Percentiles rank a stretch among this genome's conserved stretches.
Conservation (phyloP, 2,888 invertebrate genomes). For the Andrena fulva region DNA sequence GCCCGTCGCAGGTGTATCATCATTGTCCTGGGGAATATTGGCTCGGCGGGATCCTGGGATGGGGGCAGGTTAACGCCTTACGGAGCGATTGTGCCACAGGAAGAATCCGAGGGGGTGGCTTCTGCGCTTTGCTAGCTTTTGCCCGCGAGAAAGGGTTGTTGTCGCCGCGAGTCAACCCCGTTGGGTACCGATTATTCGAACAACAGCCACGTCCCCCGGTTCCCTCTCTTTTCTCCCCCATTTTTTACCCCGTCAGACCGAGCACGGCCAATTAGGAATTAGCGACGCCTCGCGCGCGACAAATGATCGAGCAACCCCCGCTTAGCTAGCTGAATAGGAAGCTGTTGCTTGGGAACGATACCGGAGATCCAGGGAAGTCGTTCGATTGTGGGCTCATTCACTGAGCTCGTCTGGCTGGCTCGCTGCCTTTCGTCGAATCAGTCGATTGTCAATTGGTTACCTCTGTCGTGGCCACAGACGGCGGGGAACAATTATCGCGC, state of each 20-base stretch:
- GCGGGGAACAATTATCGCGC: too few relatives aligned
- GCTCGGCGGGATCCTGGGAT: slow-evolving; percentile 36
- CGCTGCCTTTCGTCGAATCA: background rate
- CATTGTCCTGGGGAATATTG: slow-evolving; percentile 63
- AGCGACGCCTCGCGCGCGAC: slow-evolving; percentile 16
- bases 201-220: slow-evolving; percentile 30
- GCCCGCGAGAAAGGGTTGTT: slow-evolving; percentile 26
- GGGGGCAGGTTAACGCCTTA: slow-evolving; percentile 55
- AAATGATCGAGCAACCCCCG: slow-evolving; percentile 17
- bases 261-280: slow-evolving; percentile 55
- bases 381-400: background rate
- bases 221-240: background rate
- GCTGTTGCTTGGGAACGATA: slow-evolving; percentile 20
- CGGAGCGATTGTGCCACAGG: slow-evolving; percentile 8
- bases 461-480: too few relatives aligned
- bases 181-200: slow-evolving; percentile 59
- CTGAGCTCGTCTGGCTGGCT: background rate
- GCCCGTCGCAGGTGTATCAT: slow-evolving; percentile 21
- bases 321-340: background rate
- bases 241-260: background rate
- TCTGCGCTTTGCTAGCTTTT: slow-evolving; percentile 28
- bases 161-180: slow-evolving; percentile 46
- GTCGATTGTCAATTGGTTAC: background rate
- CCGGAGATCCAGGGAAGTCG: background rate
- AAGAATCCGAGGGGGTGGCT: slow-evolving; percentile 34